Conservation (phyloP, 2,888 invertebrate genomes). For the Drosophila eohydei region DNA sequence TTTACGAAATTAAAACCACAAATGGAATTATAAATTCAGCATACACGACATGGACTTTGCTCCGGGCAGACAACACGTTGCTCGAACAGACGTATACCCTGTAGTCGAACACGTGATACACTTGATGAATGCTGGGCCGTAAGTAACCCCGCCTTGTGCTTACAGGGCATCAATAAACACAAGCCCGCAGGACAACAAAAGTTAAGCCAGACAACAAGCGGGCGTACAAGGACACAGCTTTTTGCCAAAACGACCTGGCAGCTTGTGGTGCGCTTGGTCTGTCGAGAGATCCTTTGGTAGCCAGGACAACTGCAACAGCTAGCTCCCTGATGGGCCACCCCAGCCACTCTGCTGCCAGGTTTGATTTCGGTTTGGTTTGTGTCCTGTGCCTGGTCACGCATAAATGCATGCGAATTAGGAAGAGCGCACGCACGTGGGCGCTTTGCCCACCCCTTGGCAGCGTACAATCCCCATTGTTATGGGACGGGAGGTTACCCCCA, state of each 20-base stretch:
- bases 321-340: slow-evolving; percentile 4
- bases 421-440: slow-evolving; percentile 58
- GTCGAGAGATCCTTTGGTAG: slow-evolving; percentile 27
- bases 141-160: not conserved
- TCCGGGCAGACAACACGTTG: not conserved
- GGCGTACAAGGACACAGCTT: slow-evolving; percentile 34
- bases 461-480: not conserved
- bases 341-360: not conserved
- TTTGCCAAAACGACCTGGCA: slow-evolving; percentile 55
- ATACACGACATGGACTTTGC: slow-evolving; percentile 40
- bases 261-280: slow-evolving; percentile 42
- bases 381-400: slow-evolving; percentile 74
- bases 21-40: slow-evolving; percentile 81
- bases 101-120: not conserved
- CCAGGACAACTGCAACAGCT: slow-evolving; percentile 47
- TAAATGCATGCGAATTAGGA: slow-evolving; percentile 81
- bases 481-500: not conserved
- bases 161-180: slow-evolving; percentile 22
- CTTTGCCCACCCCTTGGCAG: slow-evolving; percentile 6
- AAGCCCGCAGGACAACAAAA: slow-evolving; percentile 78
- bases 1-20: slow-evolving; percentile 81
- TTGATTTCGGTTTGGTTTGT: slow-evolving; percentile 14
- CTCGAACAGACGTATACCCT: not conserved
- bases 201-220: slow-evolving; percentile 74
- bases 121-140: not conserved